Conservation (phyloP, 2,888 invertebrate genomes). For the Sarcophaga rosellei region DNA sequence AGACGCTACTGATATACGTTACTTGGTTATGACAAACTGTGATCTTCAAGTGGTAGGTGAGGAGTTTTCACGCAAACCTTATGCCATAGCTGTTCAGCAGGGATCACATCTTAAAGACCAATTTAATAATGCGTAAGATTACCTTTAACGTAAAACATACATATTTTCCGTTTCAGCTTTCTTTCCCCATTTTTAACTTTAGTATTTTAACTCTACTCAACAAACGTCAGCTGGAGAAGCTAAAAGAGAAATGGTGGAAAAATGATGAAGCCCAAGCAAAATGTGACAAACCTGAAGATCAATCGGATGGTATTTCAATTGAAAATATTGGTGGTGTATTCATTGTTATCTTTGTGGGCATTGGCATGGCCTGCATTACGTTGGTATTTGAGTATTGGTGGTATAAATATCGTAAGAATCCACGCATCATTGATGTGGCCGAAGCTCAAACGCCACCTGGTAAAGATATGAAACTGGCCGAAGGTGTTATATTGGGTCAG, state of each 20-base stretch:
- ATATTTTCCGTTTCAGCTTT: not conserved
- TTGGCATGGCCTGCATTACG: conserved; percentile 94
- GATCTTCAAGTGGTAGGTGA: conserved; percentile 96
- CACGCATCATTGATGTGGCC: conserved; percentile 84
- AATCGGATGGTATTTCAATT: conserved; percentile 98
- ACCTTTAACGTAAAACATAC: not conserved
- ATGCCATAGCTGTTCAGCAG: conserved; percentile 98
- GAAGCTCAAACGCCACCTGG: conserved; percentile 80
- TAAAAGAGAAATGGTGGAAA: conserved; percentile 99
- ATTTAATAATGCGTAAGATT: conserved; percentile 96
- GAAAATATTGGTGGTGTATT: conserved; percentile 99
- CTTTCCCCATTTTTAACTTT: not conserved
- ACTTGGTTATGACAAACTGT: conserved; percentile 80
- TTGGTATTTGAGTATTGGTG: conserved; percentile 97
- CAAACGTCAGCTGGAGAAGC: conserved; percentile 93
- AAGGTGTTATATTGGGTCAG: conserved; percentile 78
- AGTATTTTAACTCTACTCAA: conserved; percentile 97
- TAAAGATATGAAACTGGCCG: conserved; percentile 75
- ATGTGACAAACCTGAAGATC: conserved; percentile 94
- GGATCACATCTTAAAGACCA: conserved; percentile 96
- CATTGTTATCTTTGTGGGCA: conserved; percentile 97
- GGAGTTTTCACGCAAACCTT: conserved; percentile 98
- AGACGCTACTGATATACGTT: conserved; percentile 95
- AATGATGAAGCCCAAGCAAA: conserved; percentile 89
- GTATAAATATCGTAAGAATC: conserved; percentile 89